Evolutionary conservation across 2,797 vertebrate genomes (phyloP).

Genomic region (Oophaga sylvatica): DNA sequence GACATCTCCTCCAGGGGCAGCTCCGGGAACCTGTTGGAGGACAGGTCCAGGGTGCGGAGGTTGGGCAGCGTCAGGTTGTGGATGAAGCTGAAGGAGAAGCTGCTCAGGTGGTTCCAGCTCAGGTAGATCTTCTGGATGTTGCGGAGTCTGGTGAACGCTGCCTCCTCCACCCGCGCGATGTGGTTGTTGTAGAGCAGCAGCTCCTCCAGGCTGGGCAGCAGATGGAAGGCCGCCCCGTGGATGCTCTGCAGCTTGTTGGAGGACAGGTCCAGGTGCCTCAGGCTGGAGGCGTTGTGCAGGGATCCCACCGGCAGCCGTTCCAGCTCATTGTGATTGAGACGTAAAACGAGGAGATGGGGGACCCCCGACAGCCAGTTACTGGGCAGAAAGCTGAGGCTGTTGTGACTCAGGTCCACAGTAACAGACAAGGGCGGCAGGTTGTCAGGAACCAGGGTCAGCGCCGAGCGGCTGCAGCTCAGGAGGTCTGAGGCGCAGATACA

Average conservation of each 20-base stretch:
- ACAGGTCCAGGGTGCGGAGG: conserved; percentile 86
- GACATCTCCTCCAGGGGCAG: conserved; percentile 79
- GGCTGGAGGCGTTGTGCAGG: conserved; percentile 81
- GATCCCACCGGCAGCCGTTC: conserved; percentile 69
- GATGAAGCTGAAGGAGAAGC: conserved; percentile 87
- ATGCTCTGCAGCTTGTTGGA: conserved; percentile 81
- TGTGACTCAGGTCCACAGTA: conserved; percentile 89
- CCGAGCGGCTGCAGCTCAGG: conserved; percentile 82
- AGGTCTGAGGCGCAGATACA: conserved; percentile 89
- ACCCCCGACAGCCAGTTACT: conserved; percentile 77
- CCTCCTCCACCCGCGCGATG: conserved; percentile 78
- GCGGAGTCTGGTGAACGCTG: conserved; percentile 75
- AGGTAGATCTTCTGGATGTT: conserved; percentile 84
- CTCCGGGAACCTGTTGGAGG: conserved; percentile 83
- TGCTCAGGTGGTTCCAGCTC: conserved; percentile 85
- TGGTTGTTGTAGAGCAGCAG: conserved; percentile 89
- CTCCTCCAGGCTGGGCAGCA: conserved; percentile 79
- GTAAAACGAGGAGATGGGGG: conserved; percentile 76
- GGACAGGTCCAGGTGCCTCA: conserved; percentile 88
- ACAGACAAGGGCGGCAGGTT: conserved; percentile 71
- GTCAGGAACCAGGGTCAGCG: conserved; percentile 74
- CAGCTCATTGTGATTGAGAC: conserved; percentile 83
- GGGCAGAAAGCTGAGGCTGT: conserved; percentile 75
- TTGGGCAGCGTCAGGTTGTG: conserved; percentile 76
- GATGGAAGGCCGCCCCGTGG: conserved; percentile 80